These are phyloP conservation scores for Lypha dubia DNA, from an alignment of 2,888 invertebrate species.

Conservation along the genomic window DNA sequence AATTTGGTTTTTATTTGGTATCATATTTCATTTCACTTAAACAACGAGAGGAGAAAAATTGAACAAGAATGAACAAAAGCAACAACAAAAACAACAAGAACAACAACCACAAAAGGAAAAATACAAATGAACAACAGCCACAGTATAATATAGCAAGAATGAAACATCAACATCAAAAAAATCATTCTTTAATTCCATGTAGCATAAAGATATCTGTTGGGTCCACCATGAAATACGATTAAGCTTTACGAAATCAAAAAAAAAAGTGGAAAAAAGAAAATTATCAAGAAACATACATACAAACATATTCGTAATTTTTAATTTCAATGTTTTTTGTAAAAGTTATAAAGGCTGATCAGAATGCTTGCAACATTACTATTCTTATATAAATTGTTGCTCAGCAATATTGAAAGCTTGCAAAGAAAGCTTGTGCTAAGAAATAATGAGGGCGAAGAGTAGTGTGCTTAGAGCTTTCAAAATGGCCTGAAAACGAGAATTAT, in stretches of 20 bases:
- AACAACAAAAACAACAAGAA: background rate
- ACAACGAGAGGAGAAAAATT: slow-evolving; percentile 42
- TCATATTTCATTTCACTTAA: slow-evolving; percentile 79
- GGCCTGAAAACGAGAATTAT: too few relatives aligned
- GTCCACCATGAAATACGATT: slow-evolving; percentile 38
- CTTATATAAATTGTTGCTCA: background rate
- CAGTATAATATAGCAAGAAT: slow-evolving; percentile 35
- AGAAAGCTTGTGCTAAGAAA: too few relatives aligned
- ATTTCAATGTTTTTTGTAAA: background rate
- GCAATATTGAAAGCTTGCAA: too few relatives aligned
- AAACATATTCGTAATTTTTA: slow-evolving; percentile 33
- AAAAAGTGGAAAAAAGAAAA: slow-evolving; percentile 59
- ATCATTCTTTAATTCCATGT: slow-evolving; percentile 23
- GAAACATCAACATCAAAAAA: slow-evolving; percentile 42
- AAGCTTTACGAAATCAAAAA: slow-evolving; percentile 16
- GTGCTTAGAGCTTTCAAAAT: too few relatives aligned
- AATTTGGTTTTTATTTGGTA: slow-evolving; percentile 82
- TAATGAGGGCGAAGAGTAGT: too few relatives aligned
- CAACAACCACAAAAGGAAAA: slow-evolving; percentile 9
- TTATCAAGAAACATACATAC: slow-evolving; percentile 59
- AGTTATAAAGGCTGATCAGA: background rate
- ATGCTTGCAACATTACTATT: background rate
- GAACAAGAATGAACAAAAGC: slow-evolving; percentile 6
- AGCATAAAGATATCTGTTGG: slow-evolving; percentile 15
- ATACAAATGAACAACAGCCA: slow-evolving; percentile 38